These are phyloP conservation scores for Bubalus kerabau DNA, from an alignment of 2,113 vertebrate genomes.

Conservation along the genomic window DNA sequence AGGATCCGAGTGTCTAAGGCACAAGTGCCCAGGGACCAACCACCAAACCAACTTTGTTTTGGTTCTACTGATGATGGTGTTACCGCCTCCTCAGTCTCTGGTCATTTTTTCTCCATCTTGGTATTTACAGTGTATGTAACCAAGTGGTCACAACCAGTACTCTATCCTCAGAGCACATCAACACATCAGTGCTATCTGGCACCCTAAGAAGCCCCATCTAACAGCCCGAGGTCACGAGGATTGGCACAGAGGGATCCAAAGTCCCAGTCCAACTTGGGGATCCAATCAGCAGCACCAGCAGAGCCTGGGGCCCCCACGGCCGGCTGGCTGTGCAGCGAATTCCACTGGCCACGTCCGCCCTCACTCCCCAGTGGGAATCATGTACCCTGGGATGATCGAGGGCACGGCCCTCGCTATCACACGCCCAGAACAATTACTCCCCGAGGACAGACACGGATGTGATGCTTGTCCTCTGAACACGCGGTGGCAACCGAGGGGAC, in stretches of 20 bases:
- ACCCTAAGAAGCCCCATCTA: background rate
- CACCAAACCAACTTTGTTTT: background rate
- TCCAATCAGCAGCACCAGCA: accelerated
- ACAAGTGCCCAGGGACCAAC: background rate
- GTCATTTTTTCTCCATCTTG: background rate
- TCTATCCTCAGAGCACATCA: background rate
- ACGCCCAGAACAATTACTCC: background rate
- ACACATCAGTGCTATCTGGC: background rate
- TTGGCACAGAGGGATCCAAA: accelerated
- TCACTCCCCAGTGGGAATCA: background rate
- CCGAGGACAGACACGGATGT: background rate
- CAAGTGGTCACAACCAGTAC: background rate
- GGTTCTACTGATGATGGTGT: background rate
- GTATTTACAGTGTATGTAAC: background rate
- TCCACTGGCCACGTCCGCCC: background rate
- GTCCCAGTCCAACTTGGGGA: background rate
- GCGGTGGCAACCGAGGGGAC: background rate
- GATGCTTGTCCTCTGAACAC: background rate
- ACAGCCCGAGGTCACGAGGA: background rate
- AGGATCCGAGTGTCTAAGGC: background rate
- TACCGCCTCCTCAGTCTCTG: background rate
- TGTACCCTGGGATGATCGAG: background rate
- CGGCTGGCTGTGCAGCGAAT: accelerated
- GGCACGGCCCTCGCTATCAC: background rate
- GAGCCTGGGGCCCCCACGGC: accelerated